phyloP scores from a whole-genome alignment of 2,888 invertebrate species.

The Eupithecia centaureata region DNA sequence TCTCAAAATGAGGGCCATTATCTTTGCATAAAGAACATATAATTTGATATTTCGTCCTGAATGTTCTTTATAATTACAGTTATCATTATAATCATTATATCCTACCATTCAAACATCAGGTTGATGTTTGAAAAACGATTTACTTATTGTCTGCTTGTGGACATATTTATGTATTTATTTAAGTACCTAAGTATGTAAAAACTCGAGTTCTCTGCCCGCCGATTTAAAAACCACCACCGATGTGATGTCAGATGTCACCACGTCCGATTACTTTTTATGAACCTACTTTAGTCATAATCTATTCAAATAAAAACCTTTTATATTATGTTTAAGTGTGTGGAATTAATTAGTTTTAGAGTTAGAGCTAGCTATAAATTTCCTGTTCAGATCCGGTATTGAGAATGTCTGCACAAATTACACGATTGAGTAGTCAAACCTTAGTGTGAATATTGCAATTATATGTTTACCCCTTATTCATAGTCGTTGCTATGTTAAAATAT shows the following conservation, averaged over 20 bases:
- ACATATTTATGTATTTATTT: background rate
- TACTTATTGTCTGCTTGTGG: background rate
- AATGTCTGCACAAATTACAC: constrained; percentile 23
- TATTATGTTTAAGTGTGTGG: background rate
- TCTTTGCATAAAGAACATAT: background rate
- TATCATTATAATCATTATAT: too few relatives aligned
- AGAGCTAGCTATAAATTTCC: constrained; percentile 2
- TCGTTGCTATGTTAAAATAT: too few relatives aligned
- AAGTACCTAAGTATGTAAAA: background rate
- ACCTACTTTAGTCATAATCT: background rate
- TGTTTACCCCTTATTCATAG: constrained; percentile 43
- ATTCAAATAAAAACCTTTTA: background rate
- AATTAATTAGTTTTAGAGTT: constrained; percentile 3
- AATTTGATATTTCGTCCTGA: background rate
- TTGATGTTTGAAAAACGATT: background rate
- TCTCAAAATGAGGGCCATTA: background rate
- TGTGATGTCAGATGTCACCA: background rate
- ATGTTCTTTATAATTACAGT: background rate
- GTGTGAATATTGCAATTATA: constrained; percentile 45
- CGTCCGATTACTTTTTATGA: background rate
- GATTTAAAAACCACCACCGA: background rate
- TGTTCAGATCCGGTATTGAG: constrained; percentile 18
- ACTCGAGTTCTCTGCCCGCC: background rate
- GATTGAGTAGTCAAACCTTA: background rate
- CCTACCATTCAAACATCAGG: too few relatives aligned